These are phyloP conservation scores for Ammodytes dubius DNA, from an alignment of 2,113 vertebrate genomes.

Conservation along the genomic window DNA sequence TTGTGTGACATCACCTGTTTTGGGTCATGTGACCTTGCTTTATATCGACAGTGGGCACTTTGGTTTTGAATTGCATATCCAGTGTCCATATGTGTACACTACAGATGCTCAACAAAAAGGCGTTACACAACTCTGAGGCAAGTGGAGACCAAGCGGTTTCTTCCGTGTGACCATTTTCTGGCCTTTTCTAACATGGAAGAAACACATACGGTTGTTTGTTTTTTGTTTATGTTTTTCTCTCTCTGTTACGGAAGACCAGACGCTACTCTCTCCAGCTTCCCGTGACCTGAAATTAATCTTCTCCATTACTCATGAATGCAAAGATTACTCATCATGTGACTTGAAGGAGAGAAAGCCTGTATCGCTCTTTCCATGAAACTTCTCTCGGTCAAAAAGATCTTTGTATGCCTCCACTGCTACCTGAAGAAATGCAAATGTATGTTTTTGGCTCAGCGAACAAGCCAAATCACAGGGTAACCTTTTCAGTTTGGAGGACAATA, in stretches of 20 bases:
- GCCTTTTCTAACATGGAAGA: slow-evolving; percentile 62
- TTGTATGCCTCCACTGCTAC: slow-evolving; percentile 78
- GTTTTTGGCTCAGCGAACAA: slow-evolving; percentile 70
- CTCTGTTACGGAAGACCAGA: slow-evolving; percentile 58
- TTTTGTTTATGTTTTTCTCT: neutral
- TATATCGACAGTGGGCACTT: slow-evolving; percentile 76
- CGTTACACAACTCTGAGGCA: slow-evolving; percentile 43
- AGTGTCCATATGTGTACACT: slow-evolving; percentile 74
- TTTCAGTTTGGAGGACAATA: slow-evolving; percentile 82
- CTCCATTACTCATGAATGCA: slow-evolving; percentile 76
- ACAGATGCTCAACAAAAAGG: slow-evolving; percentile 69
- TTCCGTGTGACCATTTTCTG: slow-evolving; percentile 51
- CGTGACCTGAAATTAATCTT: slow-evolving; percentile 70
- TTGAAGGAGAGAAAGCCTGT: slow-evolving; percentile 72
- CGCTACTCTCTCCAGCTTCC: slow-evolving; percentile 68
- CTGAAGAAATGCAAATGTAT: slow-evolving; percentile 81
- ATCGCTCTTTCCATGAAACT: slow-evolving; percentile 70
- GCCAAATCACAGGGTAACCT: slow-evolving; percentile 79
- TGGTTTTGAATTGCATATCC: slow-evolving; percentile 75
- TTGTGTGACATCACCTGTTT: slow-evolving; percentile 78
- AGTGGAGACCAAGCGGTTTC: slow-evolving; percentile 36
- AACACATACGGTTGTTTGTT: slow-evolving; percentile 49
- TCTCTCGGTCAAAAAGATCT: slow-evolving; percentile 69
- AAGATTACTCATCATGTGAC: slow-evolving; percentile 74
- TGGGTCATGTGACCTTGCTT: slow-evolving; percentile 81